A percentile compares a stretch with the other conserved stretches of the same genome.
These are phyloP conservation scores for Maniola jurtina DNA, from an alignment of 1,140 invertebrate species.

Conservation along the genomic window DNA sequence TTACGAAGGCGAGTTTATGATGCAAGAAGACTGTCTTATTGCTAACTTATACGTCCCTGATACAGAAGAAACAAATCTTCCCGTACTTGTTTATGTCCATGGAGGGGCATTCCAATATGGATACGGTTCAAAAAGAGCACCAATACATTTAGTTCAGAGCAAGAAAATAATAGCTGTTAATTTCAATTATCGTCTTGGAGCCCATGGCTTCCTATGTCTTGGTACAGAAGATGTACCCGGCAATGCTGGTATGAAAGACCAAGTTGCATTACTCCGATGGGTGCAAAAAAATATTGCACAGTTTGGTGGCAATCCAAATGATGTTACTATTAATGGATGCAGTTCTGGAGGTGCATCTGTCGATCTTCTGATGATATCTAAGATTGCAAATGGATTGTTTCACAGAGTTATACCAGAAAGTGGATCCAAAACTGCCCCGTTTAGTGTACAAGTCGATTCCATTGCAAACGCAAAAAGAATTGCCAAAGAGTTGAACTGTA, in stretches of 20 bases:
- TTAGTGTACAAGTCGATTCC: constrained; percentile 19
- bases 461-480: constrained; percentile 18
- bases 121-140: constrained; percentile 13
- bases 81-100: constrained; percentile 31
- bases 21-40: constrained; percentile 29
- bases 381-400: constrained; percentile 41
- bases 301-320: constrained; percentile 44
- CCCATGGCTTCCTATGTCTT: constrained; percentile 44
- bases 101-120: constrained; percentile 32
- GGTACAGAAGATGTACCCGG: constrained; percentile 43
- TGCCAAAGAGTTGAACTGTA: constrained; percentile 1
- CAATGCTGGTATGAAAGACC: constrained; percentile 52
- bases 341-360: constrained; percentile 40
- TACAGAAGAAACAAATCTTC: constrained; percentile 25
- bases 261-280: constrained; percentile 45
- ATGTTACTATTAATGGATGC: constrained; percentile 41
- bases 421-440: constrained; percentile 18
- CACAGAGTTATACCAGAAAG: constrained; percentile 39
- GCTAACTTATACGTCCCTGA: constrained; percentile 33
- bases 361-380: constrained; percentile 38
- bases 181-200: constrained; percentile 48
- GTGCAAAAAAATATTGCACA: constrained; percentile 41
- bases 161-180: constrained; percentile 39
- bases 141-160: constrained; percentile 26
- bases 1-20: constrained; percentile 4